Evolutionary conservation across 2,888 invertebrate genomes (phyloP), one percentile per base, ranked within the genome.

Genomic region (Plebejus anna): DNA sequence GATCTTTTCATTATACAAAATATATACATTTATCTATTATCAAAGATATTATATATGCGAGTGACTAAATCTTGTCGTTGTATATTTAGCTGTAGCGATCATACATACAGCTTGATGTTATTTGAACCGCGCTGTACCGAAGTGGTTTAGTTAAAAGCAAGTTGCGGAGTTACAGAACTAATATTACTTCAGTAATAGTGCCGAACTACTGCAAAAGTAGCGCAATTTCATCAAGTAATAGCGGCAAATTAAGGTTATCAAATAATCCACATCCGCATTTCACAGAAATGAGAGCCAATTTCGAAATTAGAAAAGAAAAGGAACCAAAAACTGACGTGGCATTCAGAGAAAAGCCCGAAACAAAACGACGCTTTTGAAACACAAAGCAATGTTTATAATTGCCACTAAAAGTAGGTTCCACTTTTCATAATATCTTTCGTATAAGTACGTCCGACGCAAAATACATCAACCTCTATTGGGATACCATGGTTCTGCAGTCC

Each of bases 91-190:
- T 51, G 9, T 13, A 42, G 47, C 47, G 22, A 72, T 22, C 71
- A 47, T 22, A 28, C n/a, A 11, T 22, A 28, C n/a, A 11, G 71
- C 72, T 47, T 42, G 22, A 73, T 51, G 32, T 55, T 36, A 73
- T 73, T 73, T 51, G 55, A 73, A 73, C 73, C 36, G 55, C 36
- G 13, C 73, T 55, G 51, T 3, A 42, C 72, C 47, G 55, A 32
- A 73, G 73, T 55, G 73, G 73, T 73, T 73, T 73, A 73, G 73
- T 73, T 73, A 73, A 73, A 55, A 51, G 73, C 73, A 36, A 73
- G 42, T 75, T 61, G 42, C 61, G 11, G 22, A 61, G 61, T 61
- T 75, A 59, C 75, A 38, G 22, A 75, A 75, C 75, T 55, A 61
- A 61, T 75, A 61, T 75, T 61, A 75, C 59, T 75, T 59, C 32